Conservation (phyloP, 2,113 vertebrate genomes). For the Corythaeola cristata region DNA sequence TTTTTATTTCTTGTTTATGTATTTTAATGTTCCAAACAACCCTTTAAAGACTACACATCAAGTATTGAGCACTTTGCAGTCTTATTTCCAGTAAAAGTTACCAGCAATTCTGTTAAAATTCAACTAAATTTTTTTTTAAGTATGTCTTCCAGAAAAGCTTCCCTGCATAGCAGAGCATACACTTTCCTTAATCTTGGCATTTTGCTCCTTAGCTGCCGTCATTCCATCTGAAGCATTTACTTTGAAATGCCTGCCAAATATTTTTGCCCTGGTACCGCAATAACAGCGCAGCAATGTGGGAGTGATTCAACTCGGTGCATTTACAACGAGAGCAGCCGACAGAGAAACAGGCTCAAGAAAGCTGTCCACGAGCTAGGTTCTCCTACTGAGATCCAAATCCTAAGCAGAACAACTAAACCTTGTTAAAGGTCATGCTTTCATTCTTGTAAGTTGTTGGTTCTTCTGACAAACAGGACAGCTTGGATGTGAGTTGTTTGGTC, state of each 20-base stretch:
- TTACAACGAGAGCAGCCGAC: conserved; percentile 7
- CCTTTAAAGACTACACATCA: background rate
- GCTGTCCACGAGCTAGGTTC: background rate
- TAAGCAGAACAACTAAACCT: background rate
- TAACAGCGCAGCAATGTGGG: conserved; percentile 68
- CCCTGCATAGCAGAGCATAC: conserved; percentile 42
- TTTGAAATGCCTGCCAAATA: conserved; percentile 81
- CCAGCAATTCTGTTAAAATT: conserved; percentile 22
- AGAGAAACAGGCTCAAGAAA: conserved; percentile 5
- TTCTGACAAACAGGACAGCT: background rate
- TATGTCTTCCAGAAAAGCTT: conserved; percentile 47
- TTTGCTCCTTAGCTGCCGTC: conserved; percentile 66
- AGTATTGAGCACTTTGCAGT: background rate
- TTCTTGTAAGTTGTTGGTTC: background rate
- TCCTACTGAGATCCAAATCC: background rate
- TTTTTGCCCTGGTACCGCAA: conserved; percentile 77
- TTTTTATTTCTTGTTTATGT: conserved; percentile 10
- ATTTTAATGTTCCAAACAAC: background rate
- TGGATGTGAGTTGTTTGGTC: background rate
- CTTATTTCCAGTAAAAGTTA: background rate
- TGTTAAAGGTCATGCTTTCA: background rate
- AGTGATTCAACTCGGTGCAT: conserved; percentile 55
- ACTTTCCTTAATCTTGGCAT: conserved; percentile 73
- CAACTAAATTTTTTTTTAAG: conserved; percentile 17
- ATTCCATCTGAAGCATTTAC: conserved; percentile 70